Base-by-base conservation (phyloP, 2,797 vertebrate genomes). In the Rhinichthys osculus region DNA sequence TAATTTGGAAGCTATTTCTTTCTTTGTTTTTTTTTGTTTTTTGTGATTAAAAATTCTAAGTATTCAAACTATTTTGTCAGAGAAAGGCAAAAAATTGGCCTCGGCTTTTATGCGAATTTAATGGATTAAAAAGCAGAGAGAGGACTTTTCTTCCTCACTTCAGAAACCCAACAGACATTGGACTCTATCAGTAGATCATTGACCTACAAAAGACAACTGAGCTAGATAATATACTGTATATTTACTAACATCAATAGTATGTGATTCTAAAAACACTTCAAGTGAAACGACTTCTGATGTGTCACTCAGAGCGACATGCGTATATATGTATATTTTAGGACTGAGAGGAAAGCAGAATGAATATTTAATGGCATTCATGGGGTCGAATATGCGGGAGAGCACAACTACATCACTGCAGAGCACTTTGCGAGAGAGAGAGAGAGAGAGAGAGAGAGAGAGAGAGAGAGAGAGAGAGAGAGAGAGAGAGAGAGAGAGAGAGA, bases 261-360 rank as follows among this genome's bases (percentile, higher is more conserved):
- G 23, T 67, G 64, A 50, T 83, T 16, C 16, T 50, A 33, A 76
- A 76, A 70, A 82, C 72, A 70, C 47, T 73, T 38, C 44, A 38
- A 80, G 59, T 38, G 27, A 57, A 30, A 44, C 13, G 16, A 86
- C 42, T 59, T 8, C 47, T 47, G 1, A 69, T 40, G 5, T 44
- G 40, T 78, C 30, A 62, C 30, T 11, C 7, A 35, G 23, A 47
- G 47, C 52, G 38, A 69, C 21, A 35, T 21, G 52, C 9, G n/a
- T 85, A 66, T 78, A 66, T 72, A 81, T 85, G 27, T 83, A 86
- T 86, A 81, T 83, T 81, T 89, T 72, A 82, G 33, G 50, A n/a
- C 19, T 33, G 23, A 77, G 52, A 71, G 73, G 73, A 62, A 80
- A 77, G 33, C 67, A 69, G 66, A 33, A 78, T 87, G 16, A 83